Conservation (phyloP, 2,113 vertebrate genomes). For the Stegastes partitus region DNA sequence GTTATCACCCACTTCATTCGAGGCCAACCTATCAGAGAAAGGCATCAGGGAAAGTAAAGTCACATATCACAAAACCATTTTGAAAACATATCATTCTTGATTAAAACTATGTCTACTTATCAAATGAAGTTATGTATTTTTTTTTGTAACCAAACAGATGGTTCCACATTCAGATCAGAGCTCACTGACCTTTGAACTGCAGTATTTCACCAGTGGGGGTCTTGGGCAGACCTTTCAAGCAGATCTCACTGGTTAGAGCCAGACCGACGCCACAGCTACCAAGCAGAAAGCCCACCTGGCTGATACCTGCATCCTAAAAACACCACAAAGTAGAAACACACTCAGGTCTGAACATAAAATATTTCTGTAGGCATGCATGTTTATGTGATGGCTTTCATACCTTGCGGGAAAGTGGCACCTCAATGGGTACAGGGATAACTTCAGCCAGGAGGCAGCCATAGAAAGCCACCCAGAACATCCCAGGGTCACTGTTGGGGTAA, state of each 20-base stretch:
- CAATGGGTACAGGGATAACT: conserved; percentile 98
- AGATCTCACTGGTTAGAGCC: conserved; percentile 97
- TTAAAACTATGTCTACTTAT: neutral
- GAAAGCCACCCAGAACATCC: conserved; percentile 99
- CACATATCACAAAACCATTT: neutral
- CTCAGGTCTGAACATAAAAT: neutral
- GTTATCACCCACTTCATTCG: conserved; percentile 98
- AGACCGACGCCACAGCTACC: conserved; percentile 95
- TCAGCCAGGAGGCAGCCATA: conserved; percentile 97
- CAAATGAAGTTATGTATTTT: too few species aligned
- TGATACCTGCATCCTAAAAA: conserved; percentile 93
- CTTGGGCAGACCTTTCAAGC: conserved; percentile 97
- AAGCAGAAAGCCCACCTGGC: conserved; percentile 97
- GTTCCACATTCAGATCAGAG: neutral
- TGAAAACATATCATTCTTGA: neutral
- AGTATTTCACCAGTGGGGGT: conserved; percentile 97
- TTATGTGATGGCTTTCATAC: conserved; percentile 76
- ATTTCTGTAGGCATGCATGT: too few species aligned
- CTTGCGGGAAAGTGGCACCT: conserved; percentile 98
- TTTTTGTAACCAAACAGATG: neutral
- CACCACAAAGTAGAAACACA: neutral
- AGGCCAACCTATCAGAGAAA: conserved; percentile 91
- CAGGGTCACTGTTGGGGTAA: conserved; percentile 98
- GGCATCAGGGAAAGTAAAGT: conserved; percentile 34
- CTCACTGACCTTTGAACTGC: conserved; percentile 93